phyloP scores from a whole-genome alignment of 2,888 invertebrate genomes.

The Gari tellinella region DNA sequence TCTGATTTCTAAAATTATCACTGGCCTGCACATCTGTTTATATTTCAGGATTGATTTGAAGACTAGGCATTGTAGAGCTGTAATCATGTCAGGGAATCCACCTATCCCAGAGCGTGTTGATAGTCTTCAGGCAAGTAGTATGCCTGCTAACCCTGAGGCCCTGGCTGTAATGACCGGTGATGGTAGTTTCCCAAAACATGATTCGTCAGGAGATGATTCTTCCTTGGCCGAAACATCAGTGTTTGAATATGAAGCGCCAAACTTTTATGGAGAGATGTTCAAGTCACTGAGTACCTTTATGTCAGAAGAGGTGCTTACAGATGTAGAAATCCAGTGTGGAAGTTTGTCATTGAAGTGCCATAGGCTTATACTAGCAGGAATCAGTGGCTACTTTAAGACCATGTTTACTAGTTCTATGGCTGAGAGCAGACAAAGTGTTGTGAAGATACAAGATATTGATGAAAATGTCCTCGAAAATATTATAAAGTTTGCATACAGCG shows the following conservation, averaged over 20 bases:
- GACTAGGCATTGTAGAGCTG: not conserved
- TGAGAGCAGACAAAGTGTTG: slow-evolving; percentile 77
- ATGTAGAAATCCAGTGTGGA: slow-evolving; percentile 80
- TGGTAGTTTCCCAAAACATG: not conserved
- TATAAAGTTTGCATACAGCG: slow-evolving; percentile 85
- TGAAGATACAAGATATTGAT: slow-evolving; percentile 83
- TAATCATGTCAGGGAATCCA: slow-evolving; percentile 43
- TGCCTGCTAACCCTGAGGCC: not conserved
- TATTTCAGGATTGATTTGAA: no score
- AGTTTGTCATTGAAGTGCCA: slow-evolving; percentile 82
- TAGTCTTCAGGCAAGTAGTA: slow-evolving; percentile 23
- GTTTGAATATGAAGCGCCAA: slow-evolving; percentile 42
- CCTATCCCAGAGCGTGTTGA: slow-evolving; percentile 45
- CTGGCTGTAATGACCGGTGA: not conserved
- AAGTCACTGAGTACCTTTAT: slow-evolving; percentile 76
- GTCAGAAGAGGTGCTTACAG: slow-evolving; percentile 80
- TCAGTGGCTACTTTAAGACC: slow-evolving; percentile 85
- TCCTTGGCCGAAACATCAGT: slow-evolving; percentile 1
- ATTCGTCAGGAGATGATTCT: not conserved
- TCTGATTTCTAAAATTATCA: no score
- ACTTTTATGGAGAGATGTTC: slow-evolving; percentile 66
- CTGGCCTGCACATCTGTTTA: no score
- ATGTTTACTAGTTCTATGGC: slow-evolving; percentile 85
- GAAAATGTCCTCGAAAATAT: slow-evolving; percentile 81
- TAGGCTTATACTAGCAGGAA: slow-evolving; percentile 84